Base-by-base conservation (phyloP, 2,888 invertebrate genomes). In the Flexamia atlantica region DNA sequence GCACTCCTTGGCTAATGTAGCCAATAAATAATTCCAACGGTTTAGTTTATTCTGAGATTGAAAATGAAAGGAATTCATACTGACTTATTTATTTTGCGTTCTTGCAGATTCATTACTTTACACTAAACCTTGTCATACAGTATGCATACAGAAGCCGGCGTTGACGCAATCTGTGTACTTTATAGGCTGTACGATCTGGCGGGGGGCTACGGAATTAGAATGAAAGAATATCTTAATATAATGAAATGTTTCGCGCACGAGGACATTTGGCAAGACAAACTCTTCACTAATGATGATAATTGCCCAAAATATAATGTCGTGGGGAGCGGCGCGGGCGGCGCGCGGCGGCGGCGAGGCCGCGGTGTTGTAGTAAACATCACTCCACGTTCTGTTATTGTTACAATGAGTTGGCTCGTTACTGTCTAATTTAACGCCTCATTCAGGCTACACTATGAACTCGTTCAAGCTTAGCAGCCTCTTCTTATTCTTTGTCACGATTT, bases 241-340 rank as follows among this genome's bases (percentile, higher is more conserved):
- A 30, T 64, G 30, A 64, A 28, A 30, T 28, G 64, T 17, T 28
- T 30, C 25, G 25, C 64, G 64, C 64, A 64, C 64, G 64, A 64
- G 64, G 64, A 30, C 64, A 28, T 64, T 64, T 64, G 64, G 64
- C 64, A 64, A 64, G 64, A 64, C 30, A 20, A 64, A 64, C 64
- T 28, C 30, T 25, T 5, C 64, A 64, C 64, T 64, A 64, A 64
- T 64, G 64, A 64, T 64, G 64, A 64, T 64, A 64, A 64, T 64
- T 64, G 64, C 28, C 64, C 64, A 64, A 64, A 64, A 64, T 64
- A 64, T 64, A 64, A 64, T 53, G 20, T 23, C 20, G n/a, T n/a
- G n/a, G n/a, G n/a, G n/a, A 20, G 53, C 17, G 4, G 4, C 23
- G 28, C 5, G 64, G 30, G 28, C 3, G 30, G 2, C 2, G 53